Evolutionary conservation across 2,797 vertebrate genomes (phyloP).

Genomic region (Diplodus sargus): DNA sequence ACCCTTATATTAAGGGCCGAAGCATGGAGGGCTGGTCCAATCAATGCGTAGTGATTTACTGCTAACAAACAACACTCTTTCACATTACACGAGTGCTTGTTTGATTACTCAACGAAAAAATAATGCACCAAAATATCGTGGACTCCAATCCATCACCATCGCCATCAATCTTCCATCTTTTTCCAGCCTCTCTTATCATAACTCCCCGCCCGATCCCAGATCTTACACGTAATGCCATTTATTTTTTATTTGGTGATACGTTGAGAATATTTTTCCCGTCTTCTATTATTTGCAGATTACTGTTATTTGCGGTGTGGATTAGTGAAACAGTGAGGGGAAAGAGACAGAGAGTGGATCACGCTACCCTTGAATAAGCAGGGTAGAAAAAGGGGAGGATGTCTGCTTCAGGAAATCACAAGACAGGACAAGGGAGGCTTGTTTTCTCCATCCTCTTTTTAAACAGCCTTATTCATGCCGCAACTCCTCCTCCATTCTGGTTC

Average conservation of each 20-base stretch:
- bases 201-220: slow-evolving; percentile 22
- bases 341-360: slow-evolving; percentile 67
- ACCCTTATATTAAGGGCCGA: not conserved
- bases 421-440: slow-evolving; percentile 83
- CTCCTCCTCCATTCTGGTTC: slow-evolving; percentile 81
- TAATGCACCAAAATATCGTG: slow-evolving; percentile 21
- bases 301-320: slow-evolving; percentile 72
- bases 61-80: not conserved
- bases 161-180: not conserved
- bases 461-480: slow-evolving; percentile 81
- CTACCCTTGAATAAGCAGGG: slow-evolving; percentile 78
- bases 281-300: slow-evolving; percentile 57
- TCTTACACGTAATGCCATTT: slow-evolving; percentile 23
- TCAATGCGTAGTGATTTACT: slow-evolving; percentile 9
- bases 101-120: slow-evolving; percentile 25
- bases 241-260: slow-evolving; percentile 25
- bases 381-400: slow-evolving; percentile 81
- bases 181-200: slow-evolving; percentile 28
- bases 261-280: slow-evolving; percentile 40
- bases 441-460: slow-evolving; percentile 81
- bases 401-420: slow-evolving; percentile 82
- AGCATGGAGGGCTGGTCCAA: slow-evolving; percentile 16
- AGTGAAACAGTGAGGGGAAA: slow-evolving; percentile 57
- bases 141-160: not conserved
- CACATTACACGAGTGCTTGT: slow-evolving; percentile 24